phyloP scores from a whole-genome alignment of 2,797 vertebrate genomes.

The Sorex maritimensis region DNA sequence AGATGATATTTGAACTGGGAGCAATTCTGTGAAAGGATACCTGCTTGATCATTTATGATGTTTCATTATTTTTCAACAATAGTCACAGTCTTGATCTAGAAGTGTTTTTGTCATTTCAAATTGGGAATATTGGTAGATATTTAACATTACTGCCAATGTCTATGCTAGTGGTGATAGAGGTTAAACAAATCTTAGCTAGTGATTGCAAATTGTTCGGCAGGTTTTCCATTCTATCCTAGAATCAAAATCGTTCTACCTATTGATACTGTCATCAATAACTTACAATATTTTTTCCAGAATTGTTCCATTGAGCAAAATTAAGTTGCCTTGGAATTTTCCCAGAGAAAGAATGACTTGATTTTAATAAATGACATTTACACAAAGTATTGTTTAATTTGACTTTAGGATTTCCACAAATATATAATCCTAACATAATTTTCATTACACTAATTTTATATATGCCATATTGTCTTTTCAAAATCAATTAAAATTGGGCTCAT shows the following conservation, averaged over 20 bases:
- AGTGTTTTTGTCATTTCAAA: background rate
- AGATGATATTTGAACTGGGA: background rate
- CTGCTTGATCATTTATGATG: background rate
- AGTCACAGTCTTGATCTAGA: background rate
- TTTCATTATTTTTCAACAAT: background rate
- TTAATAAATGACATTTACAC: background rate
- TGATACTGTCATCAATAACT: constrained; percentile 41
- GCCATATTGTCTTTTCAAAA: background rate
- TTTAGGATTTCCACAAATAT: background rate
- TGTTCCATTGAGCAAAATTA: constrained; percentile 45
- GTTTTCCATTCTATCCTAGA: constrained; percentile 7
- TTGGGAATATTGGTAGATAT: background rate
- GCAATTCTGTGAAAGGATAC: background rate
- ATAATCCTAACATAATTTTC: background rate
- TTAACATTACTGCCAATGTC: background rate
- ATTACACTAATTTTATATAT: constrained; percentile 10
- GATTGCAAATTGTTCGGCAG: constrained; percentile 17
- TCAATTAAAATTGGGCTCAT: rapidly evolving
- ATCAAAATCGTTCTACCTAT: constrained; percentile 29
- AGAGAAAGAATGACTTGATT: constrained; percentile 9
- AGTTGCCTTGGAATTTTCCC: constrained; percentile 13
- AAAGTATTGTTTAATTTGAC: background rate
- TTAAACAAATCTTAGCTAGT: background rate
- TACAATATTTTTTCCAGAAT: background rate
- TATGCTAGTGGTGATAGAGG: background rate